Conservation (phyloP, 2,888 invertebrate species). For the Syrphus vitripennis region DNA sequence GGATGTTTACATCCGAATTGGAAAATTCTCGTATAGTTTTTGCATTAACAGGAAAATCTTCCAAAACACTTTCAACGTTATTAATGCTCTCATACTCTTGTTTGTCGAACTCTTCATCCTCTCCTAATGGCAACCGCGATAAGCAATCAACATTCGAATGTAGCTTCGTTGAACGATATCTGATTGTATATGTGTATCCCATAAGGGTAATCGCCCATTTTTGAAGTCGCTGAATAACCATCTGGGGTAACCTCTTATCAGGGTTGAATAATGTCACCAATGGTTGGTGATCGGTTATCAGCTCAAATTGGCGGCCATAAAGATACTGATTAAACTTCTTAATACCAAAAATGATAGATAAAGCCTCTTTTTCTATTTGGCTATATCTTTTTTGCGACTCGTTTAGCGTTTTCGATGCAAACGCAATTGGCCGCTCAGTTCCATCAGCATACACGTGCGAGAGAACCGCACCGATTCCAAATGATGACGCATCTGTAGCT, state of each 20-base stretch:
- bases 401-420: conserved; percentile 58
- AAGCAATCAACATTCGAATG: conserved; percentile 31
- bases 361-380: too few relatives aligned
- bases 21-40: neutral
- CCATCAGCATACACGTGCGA: conserved; percentile 42
- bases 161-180: conserved; percentile 18
- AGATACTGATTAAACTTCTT: neutral
- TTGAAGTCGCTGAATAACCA: neutral
- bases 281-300: conserved; percentile 52
- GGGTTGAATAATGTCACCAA: conserved; percentile 53
- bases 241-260: conserved; percentile 5
- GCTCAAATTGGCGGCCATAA: conserved; percentile 42
- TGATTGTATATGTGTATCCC: conserved; percentile 37
- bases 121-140: conserved; percentile 17
- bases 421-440: conserved; percentile 41
- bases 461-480: conserved; percentile 41
- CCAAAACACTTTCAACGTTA: neutral
- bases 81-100: neutral
- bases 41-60: conserved; percentile 1
- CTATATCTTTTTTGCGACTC: conserved; percentile 17
- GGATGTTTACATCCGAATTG: neutral
- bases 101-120: neutral
- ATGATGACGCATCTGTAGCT: conserved; percentile 35
- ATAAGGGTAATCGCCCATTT: conserved; percentile 46
- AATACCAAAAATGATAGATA: too few relatives aligned